Conservation (phyloP, 2,113 vertebrate genomes). For the Ovis canadensis region DNA sequence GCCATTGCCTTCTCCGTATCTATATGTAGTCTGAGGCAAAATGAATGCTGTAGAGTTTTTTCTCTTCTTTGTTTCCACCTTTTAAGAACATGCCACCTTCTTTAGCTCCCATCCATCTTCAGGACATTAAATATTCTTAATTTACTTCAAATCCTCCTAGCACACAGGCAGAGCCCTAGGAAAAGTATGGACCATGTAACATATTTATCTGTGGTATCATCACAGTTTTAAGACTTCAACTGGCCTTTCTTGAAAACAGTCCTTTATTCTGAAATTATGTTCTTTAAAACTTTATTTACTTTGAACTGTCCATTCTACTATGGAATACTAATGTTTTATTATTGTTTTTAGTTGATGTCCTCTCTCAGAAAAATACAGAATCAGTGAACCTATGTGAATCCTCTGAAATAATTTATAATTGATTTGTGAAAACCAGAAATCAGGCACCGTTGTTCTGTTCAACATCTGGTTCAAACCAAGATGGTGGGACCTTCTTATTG, state of each 20-base stretch:
- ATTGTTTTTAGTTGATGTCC: background rate
- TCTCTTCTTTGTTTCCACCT: background rate
- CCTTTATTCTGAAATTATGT: background rate
- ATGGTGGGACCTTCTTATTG: background rate
- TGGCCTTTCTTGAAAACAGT: background rate
- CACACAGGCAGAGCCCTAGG: background rate
- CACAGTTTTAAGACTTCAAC: background rate
- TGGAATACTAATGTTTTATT: background rate
- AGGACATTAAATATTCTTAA: background rate
- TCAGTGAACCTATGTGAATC: background rate
- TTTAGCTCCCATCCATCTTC: background rate
- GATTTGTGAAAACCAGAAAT: background rate
- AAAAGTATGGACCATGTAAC: background rate
- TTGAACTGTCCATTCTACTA: background rate
- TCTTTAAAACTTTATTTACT: background rate
- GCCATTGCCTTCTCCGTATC: too few relatives aligned
- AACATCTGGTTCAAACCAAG: background rate
- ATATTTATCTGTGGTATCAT: background rate
- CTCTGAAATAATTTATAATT: background rate
- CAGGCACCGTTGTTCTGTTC: background rate
- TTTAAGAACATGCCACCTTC: background rate
- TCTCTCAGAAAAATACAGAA: background rate
- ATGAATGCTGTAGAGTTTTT: background rate
- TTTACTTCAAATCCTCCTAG: background rate
- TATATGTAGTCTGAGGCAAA: background rate